Percentiles rank a stretch among this genome's conserved stretches.
Conservation (phyloP, 2,888 invertebrate genomes). For the Tenthredo livida region DNA sequence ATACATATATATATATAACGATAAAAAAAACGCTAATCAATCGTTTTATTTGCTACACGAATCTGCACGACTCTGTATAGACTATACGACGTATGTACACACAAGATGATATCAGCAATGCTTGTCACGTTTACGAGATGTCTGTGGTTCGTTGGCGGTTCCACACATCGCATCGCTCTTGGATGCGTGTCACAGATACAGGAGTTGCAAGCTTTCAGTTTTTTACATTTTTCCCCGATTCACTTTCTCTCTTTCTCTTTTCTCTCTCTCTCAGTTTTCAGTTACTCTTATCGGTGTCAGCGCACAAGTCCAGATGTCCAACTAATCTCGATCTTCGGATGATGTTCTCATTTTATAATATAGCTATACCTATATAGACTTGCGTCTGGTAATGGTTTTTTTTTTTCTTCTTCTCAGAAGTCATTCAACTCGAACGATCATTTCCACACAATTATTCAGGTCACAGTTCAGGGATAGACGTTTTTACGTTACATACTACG, state of each 20-base stretch:
- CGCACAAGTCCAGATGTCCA: not conserved
- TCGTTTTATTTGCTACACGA: not conserved
- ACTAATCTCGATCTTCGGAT: not conserved
- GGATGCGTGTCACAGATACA: not conserved
- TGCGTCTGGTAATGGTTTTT: not conserved
- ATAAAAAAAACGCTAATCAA: not conserved
- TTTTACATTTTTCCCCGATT: slow-evolving; percentile 21
- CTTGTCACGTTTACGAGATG: slow-evolving; percentile 28
- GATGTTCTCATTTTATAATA: not conserved
- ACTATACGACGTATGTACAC: not conserved
- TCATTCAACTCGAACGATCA: not conserved
- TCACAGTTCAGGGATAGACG: slow-evolving; percentile 3
- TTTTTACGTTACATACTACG: not conserved
- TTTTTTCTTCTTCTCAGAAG: not conserved
- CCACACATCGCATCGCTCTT: slow-evolving; percentile 2
- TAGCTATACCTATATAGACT: not conserved
- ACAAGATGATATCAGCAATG: slow-evolving; percentile 35
- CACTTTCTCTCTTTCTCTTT: slow-evolving; percentile 52
- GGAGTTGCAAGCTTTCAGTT: slow-evolving; percentile 6
- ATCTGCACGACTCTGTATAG: not conserved
- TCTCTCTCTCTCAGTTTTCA: slow-evolving; percentile 27
- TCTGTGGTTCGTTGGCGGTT: slow-evolving; percentile 32
- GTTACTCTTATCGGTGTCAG: not conserved
- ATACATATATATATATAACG: not conserved
- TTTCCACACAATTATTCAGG: not conserved